These are phyloP conservation scores for Riparia riparia DNA, from an alignment of 2,113 vertebrate genomes.

Conservation along the genomic window DNA sequence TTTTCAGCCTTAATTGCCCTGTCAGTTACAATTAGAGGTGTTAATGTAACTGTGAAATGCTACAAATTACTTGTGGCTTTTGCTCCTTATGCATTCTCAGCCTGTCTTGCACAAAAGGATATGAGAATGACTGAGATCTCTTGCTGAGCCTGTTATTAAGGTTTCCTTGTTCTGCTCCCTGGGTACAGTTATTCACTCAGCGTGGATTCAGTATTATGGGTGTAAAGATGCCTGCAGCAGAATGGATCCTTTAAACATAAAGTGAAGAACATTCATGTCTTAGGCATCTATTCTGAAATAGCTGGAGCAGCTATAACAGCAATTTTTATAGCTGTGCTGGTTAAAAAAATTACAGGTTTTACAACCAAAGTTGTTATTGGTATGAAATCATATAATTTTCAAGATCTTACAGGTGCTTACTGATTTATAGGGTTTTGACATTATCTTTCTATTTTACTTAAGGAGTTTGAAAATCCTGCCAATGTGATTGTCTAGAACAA, in stretches of 20 bases:
- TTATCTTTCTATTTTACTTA: not conserved
- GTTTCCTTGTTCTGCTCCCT: not conserved
- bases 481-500: not conserved
- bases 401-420: not conserved
- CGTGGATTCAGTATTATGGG: not conserved
- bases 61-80: slow-evolving; percentile 56
- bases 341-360: not conserved
- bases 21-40: slow-evolving; percentile 65
- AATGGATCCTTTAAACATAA: not conserved
- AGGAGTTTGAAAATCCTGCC: not conserved
- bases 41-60: slow-evolving; percentile 60
- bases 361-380: not conserved
- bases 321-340: not conserved
- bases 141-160: slow-evolving; percentile 46
- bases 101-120: not conserved
- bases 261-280: not conserved
- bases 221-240: slow-evolving; percentile 4
- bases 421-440: not conserved
- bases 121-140: slow-evolving; percentile 16
- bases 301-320: not conserved
- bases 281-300: not conserved
- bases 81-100: slow-evolving; percentile 2
- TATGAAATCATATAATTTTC: not conserved
- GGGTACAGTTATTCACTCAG: not conserved
- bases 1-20: slow-evolving; percentile 54